Evolutionary conservation across 2,888 invertebrate species (phyloP).

Genomic region (Tenthredo scrophulariae): DNA sequence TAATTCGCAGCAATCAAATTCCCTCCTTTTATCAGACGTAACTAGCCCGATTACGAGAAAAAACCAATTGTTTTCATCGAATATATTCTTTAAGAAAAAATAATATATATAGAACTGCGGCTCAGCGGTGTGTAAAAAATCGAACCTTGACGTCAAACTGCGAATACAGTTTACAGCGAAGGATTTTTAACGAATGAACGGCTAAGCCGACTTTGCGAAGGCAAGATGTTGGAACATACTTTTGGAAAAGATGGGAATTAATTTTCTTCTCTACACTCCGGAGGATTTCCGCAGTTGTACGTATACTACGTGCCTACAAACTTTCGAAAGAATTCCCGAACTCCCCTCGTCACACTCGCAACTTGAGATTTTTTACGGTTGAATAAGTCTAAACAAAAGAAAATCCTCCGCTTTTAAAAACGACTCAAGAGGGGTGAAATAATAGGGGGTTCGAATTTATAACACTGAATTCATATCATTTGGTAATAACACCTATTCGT

Average conservation of each 20-base stretch:
- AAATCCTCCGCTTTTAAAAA: background rate
- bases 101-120: background rate
- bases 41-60: background rate
- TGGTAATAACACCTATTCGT: background rate
- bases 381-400: conserved; percentile 29
- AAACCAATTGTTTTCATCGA: background rate
- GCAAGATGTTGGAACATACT: conserved; percentile 36
- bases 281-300: background rate
- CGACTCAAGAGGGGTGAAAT: background rate
- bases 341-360: conserved; percentile 17
- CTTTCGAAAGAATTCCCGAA: conserved; percentile 32
- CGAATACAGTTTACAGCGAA: background rate
- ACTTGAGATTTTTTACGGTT: conserved; percentile 25
- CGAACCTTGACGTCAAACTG: conserved; percentile 20
- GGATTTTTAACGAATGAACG: conserved; percentile 24
- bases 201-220: conserved; percentile 7
- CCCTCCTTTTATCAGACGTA: background rate
- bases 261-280: conserved; percentile 34
- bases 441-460: background rate
- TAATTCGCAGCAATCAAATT: background rate
- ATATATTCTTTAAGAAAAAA: background rate
- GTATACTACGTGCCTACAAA: background rate
- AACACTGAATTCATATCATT: background rate
- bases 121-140: background rate
- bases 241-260: conserved; percentile 34